These are phyloP conservation scores for Phrynosoma platyrhinos DNA, from an alignment of 2,113 vertebrate species.

Conservation along the genomic window DNA sequence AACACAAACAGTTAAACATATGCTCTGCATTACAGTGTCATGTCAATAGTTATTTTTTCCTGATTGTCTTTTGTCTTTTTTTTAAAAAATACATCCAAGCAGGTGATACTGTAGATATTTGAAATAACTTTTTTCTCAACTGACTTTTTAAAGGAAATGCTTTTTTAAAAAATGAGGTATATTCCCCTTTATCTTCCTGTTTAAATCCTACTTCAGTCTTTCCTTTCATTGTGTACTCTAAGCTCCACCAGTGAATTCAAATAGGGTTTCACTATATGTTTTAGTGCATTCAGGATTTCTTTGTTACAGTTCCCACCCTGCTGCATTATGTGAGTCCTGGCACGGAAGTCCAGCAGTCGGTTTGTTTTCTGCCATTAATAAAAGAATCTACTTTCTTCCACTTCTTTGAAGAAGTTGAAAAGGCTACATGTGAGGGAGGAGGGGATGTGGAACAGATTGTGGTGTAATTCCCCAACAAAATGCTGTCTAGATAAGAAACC, in stretches of 20 bases:
- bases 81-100: constrained; percentile 54
- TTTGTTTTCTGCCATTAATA: constrained; percentile 85
- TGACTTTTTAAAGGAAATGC: constrained; percentile 75
- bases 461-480: constrained; percentile 78
- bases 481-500: constrained; percentile 77
- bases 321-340: constrained; percentile 78
- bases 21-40: constrained; percentile 40
- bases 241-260: constrained; percentile 80
- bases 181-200: constrained; percentile 73
- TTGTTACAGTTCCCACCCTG: constrained; percentile 80
- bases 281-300: constrained; percentile 81
- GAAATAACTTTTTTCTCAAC: constrained; percentile 73
- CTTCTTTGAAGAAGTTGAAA: constrained; percentile 85
- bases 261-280: constrained; percentile 80
- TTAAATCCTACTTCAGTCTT: constrained; percentile 81
- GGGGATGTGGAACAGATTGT: constrained; percentile 75
- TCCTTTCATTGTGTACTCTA: constrained; percentile 75
- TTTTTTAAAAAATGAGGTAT: constrained; percentile 68
- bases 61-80: constrained; percentile 35
- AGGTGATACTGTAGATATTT: constrained; percentile 59
- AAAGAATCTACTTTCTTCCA: constrained; percentile 75
- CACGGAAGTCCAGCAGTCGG: constrained; percentile 82
- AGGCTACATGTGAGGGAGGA: constrained; percentile 76
- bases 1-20: constrained; percentile 35
- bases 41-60: constrained; percentile 5